Base-by-base conservation (phyloP, 2,888 invertebrate species). In the Melipona beecheii region DNA sequence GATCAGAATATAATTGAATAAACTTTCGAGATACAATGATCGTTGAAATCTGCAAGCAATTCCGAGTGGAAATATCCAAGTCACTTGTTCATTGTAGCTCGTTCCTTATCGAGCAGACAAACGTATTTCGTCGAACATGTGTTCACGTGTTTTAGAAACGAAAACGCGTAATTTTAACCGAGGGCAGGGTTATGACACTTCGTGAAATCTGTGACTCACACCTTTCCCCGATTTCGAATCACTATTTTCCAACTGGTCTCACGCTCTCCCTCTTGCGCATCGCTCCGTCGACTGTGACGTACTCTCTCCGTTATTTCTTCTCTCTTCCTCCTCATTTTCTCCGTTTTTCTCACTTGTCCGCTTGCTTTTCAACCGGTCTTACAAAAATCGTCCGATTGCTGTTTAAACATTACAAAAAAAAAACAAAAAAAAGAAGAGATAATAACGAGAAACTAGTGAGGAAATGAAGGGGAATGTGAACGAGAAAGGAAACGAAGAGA, bases 171-270 rank as follows among this genome's bases (percentile, higher is more conserved):
- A 72, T 62, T 68, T 71, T 31, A 75, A 52, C 71, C 68, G 82
- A 86, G 78, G 87, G 85, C 86, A 86, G 84, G 88, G 84, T 90
- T 90, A 81, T 90, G 89, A 90, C 89, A 90, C 88, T 86, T 81
- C 87, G 89, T 84, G 89, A 89, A 89, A 89, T 86, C 87, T 50
- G 86, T 89, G 89, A 90, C 86, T 90, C 89, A 90, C 89, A 90
- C 89, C 90, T 90, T 90, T 90, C 90, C 90, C 86, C 87, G 90
- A 90, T 90, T 90, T 90, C 90, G 87, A 90, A 90, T 90, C 81
- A 74, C 86, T 80, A 88, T 90, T 90, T 90, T 90, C 89, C 90
- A 88, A 82, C 90, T 84, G 86, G 86, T 90, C 89, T 87, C 90
- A 87, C 87, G 88, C 87, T 90, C 90, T 90, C 90, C 78, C 87